Evolutionary conservation across 2,113 vertebrate genomes (phyloP).

Genomic region (Odobenus rosmarus): DNA sequence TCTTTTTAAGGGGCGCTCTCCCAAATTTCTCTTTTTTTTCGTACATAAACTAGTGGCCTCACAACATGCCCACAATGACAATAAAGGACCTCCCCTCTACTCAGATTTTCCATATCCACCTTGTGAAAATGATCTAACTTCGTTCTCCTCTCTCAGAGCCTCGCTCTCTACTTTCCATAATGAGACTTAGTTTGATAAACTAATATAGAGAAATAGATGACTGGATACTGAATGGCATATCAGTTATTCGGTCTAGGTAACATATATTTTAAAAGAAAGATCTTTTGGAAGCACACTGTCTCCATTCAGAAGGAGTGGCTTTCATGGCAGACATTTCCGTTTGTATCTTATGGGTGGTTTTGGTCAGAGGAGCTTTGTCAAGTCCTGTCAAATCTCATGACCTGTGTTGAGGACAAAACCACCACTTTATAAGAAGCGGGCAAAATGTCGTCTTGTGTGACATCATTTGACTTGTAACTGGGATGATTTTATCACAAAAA

Average conservation of each 20-base stretch:
- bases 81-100: background rate
- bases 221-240: background rate
- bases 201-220: background rate
- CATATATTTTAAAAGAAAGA: background rate
- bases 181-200: background rate
- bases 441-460: background rate
- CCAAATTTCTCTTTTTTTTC: background rate
- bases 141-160: background rate
- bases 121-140: background rate
- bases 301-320: background rate
- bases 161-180: background rate
- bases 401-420: background rate
- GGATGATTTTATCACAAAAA: background rate
- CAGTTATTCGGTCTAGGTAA: accelerated
- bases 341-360: no score
- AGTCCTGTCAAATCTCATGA: background rate
- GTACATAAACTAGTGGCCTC: background rate
- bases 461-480: background rate
- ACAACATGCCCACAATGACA: background rate
- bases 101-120: background rate
- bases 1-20: background rate
- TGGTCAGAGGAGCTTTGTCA: background rate
- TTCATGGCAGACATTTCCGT: background rate
- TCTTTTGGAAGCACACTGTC: background rate
- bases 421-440: background rate